Evolutionary conservation across 2,888 invertebrate genomes (phyloP).

Genomic region (Panzeria rudis): DNA sequence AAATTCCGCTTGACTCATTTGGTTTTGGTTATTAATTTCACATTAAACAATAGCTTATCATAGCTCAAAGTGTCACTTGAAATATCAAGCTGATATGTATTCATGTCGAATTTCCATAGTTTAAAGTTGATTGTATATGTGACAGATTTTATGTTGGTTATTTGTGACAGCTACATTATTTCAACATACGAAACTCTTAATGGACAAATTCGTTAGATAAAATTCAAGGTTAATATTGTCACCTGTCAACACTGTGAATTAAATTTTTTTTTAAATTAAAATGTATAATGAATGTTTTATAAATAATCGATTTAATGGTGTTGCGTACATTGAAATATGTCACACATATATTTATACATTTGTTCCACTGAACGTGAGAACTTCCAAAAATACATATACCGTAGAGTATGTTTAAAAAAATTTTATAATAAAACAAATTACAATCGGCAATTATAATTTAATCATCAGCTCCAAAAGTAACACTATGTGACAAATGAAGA

Average conservation of each 20-base stretch:
- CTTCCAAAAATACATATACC: background rate
- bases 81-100: slow-evolving; percentile 75
- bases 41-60: slow-evolving; percentile 73
- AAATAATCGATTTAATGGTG: background rate
- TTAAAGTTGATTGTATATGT: slow-evolving; percentile 43
- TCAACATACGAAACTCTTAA: background rate
- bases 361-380: background rate
- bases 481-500: too few species aligned
- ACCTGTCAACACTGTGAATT: slow-evolving; percentile 77
- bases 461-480: too few species aligned
- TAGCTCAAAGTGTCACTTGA: slow-evolving; percentile 80
- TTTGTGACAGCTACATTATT: slow-evolving; percentile 78
- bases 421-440: too few species aligned
- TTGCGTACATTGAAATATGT: background rate
- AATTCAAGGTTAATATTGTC: slow-evolving; percentile 81
- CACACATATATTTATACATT: background rate
- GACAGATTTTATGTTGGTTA: slow-evolving; percentile 67
- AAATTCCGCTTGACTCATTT: slow-evolving; percentile 32
- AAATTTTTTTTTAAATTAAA: background rate
- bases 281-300: background rate
- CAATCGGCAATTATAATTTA: too few species aligned
- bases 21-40: slow-evolving; percentile 74
- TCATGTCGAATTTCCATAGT: slow-evolving; percentile 24
- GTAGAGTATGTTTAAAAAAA: too few species aligned
- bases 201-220: background rate